These are phyloP conservation scores for Conus canariensis DNA, from an alignment of 2,888 invertebrate genomes.

Conservation along the genomic window DNA sequence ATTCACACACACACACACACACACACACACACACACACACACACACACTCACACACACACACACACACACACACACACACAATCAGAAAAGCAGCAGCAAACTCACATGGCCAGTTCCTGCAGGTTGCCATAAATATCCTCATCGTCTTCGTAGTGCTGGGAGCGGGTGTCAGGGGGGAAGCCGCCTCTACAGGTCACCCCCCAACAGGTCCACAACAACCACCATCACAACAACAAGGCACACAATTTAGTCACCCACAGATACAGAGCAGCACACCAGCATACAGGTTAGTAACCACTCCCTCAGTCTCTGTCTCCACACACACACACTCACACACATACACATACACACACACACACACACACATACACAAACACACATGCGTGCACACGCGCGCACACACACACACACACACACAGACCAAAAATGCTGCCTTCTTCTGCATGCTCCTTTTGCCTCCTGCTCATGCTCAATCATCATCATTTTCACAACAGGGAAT, in stretches of 20 bases:
- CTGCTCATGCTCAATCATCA: too few relatives aligned
- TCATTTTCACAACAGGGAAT: too few relatives aligned
- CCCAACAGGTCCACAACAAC: background rate
- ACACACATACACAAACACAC: too few relatives aligned
- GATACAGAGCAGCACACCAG: background rate
- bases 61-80: background rate
- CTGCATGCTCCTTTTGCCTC: too few relatives aligned
- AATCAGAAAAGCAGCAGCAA: background rate
- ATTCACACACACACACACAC: conserved; percentile 53
- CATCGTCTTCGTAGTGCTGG: conserved; percentile 62
- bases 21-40: background rate
- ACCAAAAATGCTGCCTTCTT: too few relatives aligned
- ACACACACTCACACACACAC: background rate
- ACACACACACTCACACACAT: background rate
- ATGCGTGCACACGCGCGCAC: too few relatives aligned
- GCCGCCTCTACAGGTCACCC: conserved; percentile 64
- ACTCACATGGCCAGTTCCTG: conserved; percentile 77
- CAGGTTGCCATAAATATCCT: conserved; percentile 79
- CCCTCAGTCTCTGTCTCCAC: background rate
- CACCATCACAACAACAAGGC: background rate
- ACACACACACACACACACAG: too few relatives aligned
- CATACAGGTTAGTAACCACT: background rate
- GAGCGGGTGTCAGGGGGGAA: conserved; percentile 67
- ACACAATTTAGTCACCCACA: background rate
- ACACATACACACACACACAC: too few relatives aligned